Evolutionary conservation across 2,113 vertebrate genomes (phyloP).

Genomic region (Cynopterus brachyotis): DNA sequence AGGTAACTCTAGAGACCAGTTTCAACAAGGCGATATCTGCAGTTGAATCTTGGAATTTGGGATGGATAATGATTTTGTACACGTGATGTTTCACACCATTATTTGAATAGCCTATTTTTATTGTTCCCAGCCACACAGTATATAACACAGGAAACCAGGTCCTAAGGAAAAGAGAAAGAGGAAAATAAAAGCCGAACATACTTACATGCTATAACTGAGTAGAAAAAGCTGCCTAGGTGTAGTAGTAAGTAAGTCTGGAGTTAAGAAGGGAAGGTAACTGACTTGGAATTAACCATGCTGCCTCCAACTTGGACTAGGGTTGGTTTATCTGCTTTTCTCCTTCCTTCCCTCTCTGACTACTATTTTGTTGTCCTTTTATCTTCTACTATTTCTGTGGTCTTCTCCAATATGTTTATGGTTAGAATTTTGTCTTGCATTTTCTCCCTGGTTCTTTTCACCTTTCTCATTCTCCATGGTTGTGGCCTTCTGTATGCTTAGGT

Average conservation of each 20-base stretch:
- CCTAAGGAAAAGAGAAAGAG: background rate
- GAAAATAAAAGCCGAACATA: background rate
- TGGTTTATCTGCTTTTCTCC: background rate
- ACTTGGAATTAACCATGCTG: background rate
- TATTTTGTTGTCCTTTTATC: background rate
- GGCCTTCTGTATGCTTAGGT: background rate
- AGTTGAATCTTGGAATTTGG: accelerated
- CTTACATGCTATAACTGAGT: background rate
- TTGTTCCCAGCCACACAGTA: slow-evolving; percentile 30
- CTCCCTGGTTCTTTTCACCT: background rate
- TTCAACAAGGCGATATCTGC: slow-evolving; percentile 52
- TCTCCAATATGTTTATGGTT: background rate
- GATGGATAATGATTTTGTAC: background rate
- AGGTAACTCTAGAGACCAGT: slow-evolving; percentile 3
- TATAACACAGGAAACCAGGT: background rate
- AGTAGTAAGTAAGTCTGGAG: background rate
- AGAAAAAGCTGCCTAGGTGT: background rate
- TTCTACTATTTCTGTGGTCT: background rate
- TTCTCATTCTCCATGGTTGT: background rate
- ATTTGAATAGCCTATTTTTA: background rate
- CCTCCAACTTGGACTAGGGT: background rate
- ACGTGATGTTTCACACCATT: background rate
- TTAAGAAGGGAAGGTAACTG: background rate
- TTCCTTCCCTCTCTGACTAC: background rate
- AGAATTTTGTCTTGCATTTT: background rate